Evolutionary conservation across 2,797 vertebrate species (phyloP).

Genomic region (Dendrocincla fuliginosa): DNA sequence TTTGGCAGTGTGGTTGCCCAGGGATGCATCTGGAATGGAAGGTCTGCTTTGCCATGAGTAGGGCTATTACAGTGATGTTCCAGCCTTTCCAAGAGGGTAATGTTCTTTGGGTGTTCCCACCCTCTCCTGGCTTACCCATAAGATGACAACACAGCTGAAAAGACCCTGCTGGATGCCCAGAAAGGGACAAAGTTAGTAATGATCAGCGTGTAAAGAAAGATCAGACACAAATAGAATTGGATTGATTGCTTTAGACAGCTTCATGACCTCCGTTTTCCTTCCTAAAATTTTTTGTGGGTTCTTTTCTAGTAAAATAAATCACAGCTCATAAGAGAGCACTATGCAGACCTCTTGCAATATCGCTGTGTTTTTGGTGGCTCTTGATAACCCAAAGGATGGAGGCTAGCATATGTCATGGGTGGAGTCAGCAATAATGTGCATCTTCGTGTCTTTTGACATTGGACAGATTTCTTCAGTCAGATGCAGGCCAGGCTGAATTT

Average conservation of each 20-base stretch:
- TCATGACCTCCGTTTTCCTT: constrained; percentile 41
- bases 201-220: neutral
- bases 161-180: neutral
- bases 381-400: neutral
- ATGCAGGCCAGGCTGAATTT: constrained; percentile 40
- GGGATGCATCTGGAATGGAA: neutral
- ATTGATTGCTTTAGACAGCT: neutral
- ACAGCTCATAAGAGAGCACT: neutral
- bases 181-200: neutral
- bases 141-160: neutral
- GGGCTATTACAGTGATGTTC: neutral
- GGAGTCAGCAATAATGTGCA: constrained; percentile 1
- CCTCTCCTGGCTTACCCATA: neutral
- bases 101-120: neutral
- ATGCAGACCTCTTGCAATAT: neutral
- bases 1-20: neutral
- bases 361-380: neutral
- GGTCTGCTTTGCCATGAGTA: neutral
- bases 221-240: neutral
- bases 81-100: neutral
- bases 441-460: neutral
- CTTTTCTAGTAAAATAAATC: constrained; percentile 38
- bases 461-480: constrained; percentile 56
- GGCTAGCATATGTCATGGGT: neutral
- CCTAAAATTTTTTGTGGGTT: neutral